Evolutionary conservation across 35 echinoderm and acorn worm species (phyloP).

Genomic region (Apostichopus californicus): DNA sequence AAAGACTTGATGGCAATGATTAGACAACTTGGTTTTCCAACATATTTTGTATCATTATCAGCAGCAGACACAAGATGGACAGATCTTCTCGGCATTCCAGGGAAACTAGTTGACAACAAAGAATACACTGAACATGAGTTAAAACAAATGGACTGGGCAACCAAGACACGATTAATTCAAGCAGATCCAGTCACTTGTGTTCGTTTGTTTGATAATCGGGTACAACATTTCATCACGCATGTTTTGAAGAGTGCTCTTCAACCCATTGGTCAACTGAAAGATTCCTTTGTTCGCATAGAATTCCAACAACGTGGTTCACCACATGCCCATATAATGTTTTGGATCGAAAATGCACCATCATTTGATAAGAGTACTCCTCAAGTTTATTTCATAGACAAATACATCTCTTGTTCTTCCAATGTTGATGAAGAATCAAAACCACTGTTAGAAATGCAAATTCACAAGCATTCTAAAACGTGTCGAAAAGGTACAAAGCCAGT

Average conservation of each 20-base stretch:
- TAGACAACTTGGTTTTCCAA: conserved; percentile 17
- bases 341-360: conserved; percentile 29
- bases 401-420: conserved; percentile 22
- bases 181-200: conserved; percentile 71
- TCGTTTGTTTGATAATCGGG: conserved; percentile 44
- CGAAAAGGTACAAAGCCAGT: conserved; percentile 17
- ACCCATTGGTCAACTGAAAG: not conserved
- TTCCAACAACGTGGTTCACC: conserved; percentile 36
- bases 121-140: conserved; percentile 24
- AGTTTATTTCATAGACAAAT: conserved; percentile 26
- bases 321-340: conserved; percentile 42
- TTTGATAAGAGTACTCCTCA: not conserved
- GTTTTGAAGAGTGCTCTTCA: not conserved
- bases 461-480: conserved; percentile 62
- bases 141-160: conserved; percentile 43
- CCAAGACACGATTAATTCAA: conserved; percentile 53
- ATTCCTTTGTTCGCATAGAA: conserved; percentile 31
- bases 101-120: conserved; percentile 16
- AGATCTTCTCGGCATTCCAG: conserved; percentile 1
- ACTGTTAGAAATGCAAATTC: conserved; percentile 33
- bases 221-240: conserved; percentile 18
- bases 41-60: conserved; percentile 28
- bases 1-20: conserved; percentile 42
- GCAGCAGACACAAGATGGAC: conserved; percentile 22
- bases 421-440: not conserved